phyloP scores from a whole-genome alignment of 2,888 invertebrate genomes.

The Sympetrum striolatum region DNA sequence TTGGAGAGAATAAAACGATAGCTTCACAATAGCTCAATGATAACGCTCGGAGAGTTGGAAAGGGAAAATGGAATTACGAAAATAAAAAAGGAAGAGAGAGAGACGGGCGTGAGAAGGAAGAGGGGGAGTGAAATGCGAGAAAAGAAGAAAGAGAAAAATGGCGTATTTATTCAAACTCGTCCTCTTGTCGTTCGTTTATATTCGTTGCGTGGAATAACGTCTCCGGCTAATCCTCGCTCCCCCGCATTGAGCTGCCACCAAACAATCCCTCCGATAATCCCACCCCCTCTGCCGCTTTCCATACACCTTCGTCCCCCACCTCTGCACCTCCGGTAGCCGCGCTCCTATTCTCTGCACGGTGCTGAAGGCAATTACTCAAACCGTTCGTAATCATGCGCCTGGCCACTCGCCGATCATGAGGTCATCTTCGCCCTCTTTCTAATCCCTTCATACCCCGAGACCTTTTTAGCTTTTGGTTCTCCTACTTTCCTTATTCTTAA shows the following conservation, averaged over 20 bases:
- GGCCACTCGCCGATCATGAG: slow-evolving; percentile 18
- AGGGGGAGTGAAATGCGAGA: slow-evolving; percentile 25
- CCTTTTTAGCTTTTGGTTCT: background rate
- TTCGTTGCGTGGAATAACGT: slow-evolving; percentile 44
- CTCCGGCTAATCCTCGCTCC: slow-evolving; percentile 35
- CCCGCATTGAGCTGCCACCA: slow-evolving; percentile 16
- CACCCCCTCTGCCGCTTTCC: background rate
- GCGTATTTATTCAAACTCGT: slow-evolving; percentile 43
- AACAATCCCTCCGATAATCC: slow-evolving; percentile 31
- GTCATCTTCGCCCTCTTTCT: background rate
- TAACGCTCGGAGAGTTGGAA: background rate
- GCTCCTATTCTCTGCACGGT: slow-evolving; percentile 11
- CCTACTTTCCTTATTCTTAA: background rate
- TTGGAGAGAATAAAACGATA: too few species aligned
- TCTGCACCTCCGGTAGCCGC: slow-evolving; percentile 8
- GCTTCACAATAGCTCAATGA: too few species aligned
- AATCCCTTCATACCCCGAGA: background rate
- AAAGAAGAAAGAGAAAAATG: slow-evolving; percentile 35
- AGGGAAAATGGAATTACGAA: background rate
- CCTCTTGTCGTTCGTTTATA: slow-evolving; percentile 42
- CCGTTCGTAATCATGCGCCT: background rate
- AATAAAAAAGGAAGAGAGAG: background rate
- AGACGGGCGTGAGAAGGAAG: background rate
- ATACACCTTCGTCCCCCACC: background rate
- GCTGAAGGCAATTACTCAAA: slow-evolving; percentile 33